Evolutionary conservation across 2,888 invertebrate species (phyloP), one percentile per base, ranked within the genome.

Genomic region (Tupiocoris notatus): DNA sequence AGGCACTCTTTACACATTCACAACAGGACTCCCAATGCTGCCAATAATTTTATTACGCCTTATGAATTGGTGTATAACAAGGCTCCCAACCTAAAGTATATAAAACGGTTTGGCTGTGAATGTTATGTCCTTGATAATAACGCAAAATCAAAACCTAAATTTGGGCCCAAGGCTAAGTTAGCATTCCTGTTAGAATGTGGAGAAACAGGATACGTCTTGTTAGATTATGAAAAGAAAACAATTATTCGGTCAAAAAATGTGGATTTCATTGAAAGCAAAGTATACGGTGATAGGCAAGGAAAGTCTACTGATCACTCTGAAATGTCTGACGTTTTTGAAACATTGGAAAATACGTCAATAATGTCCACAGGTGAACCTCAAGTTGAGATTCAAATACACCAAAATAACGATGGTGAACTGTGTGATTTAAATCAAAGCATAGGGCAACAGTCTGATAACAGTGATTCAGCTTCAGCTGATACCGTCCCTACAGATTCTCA

Each of bases 31-130:
- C 59, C 59, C 17, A 59, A 59, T 59, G 6, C n/a, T 6, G 12
- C 59, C 6, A 59, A n/a, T 12, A 18, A 17, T 59, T 59, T 59
- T 59, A 7, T 17, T 17, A 12, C 12, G 9, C 59, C 59, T n/a
- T 59, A 12, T 17, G 59, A 59, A 59, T 7, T 6, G 6, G 59
- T 59, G 9, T n/a, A n/a, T 12, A 18, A 18, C 6, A 59, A 18
- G 18, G 6, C 17, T 6, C 59, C 59, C 12, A 59, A 12, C 18
- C 6, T 59, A 6, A 59, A 59, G 17, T 59, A 59, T 18, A 16
- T 59, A 6, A 59, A 17, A 17, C 59, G 59, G 6, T 63, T 63
- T 63, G 18, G 63, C 18, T 63, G 63, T 63, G 63, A 63, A 21
- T 9, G 20, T 7, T 63, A 59, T 59, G 17, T 59, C 17, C 17